Conservation (phyloP, 2,113 vertebrate genomes). For the Malurus melanocephalus region DNA sequence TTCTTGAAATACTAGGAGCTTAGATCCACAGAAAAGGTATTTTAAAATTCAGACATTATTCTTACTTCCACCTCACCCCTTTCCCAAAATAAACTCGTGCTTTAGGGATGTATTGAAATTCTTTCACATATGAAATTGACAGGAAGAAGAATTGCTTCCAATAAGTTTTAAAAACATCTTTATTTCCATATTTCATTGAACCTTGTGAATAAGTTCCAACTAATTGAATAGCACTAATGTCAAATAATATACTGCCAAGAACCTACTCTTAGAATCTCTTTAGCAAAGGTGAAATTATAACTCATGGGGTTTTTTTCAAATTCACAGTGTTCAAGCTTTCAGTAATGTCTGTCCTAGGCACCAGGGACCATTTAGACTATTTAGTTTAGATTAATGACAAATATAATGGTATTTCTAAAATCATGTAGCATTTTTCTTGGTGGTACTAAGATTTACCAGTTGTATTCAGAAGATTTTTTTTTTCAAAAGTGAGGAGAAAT, state of each 20-base stretch:
- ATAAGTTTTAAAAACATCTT: not conserved
- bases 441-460: not conserved
- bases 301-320: not conserved
- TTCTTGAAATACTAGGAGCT: not conserved
- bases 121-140: not conserved
- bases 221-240: not conserved
- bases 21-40: not conserved
- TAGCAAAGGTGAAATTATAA: not conserved
- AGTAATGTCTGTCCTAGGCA: not conserved
- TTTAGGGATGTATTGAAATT: not conserved
- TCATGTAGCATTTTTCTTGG: not conserved
- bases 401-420: not conserved
- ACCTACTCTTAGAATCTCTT: not conserved
- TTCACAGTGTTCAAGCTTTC: not conserved
- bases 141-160: not conserved
- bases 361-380: not conserved
- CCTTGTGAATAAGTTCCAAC: not conserved
- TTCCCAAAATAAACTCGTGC: not conserved
- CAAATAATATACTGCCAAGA: not conserved
- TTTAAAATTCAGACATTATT: not conserved
- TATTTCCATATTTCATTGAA: not conserved
- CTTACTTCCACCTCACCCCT: not conserved
- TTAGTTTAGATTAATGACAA: not conserved
- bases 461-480: not conserved
- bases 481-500: not conserved